phyloP scores from a whole-genome alignment of 2,888 invertebrate species.

The Tetanocera ferruginea region DNA sequence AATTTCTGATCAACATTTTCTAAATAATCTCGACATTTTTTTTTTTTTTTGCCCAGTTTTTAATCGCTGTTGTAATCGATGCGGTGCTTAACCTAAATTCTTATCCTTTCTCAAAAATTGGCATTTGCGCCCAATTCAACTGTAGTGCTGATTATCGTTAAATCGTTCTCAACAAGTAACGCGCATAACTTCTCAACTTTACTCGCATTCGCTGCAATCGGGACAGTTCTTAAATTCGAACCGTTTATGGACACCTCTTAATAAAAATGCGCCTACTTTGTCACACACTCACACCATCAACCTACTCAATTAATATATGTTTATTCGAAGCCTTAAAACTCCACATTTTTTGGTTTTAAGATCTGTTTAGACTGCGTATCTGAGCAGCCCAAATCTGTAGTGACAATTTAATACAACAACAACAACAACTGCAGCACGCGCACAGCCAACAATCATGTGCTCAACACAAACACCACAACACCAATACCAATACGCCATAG shows the following conservation, averaged over 20 bases:
- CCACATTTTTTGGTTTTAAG: background rate
- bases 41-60: no score
- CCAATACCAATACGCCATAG: background rate
- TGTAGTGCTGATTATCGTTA: no score
- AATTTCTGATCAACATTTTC: no score
- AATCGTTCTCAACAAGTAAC: no score
- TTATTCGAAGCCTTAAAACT: background rate
- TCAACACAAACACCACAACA: background rate
- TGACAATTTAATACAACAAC: slow-evolving; percentile 31
- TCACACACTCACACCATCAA: slow-evolving; percentile 6
- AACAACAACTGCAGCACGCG: slow-evolving; percentile 1
- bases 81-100: no score
- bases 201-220: no score
- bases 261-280: background rate
- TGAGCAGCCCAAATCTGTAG: slow-evolving; percentile 8
- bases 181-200: no score
- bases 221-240: background rate
- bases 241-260: slow-evolving; percentile 6
- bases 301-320: slow-evolving; percentile 23
- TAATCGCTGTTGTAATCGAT: no score
- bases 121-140: no score
- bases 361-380: slow-evolving; percentile 22
- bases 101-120: no score
- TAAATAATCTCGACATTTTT: no score
- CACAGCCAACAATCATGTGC: background rate